Evolutionary conservation across 2,113 vertebrate genomes (phyloP).

Genomic region (Ifrita kowaldi): DNA sequence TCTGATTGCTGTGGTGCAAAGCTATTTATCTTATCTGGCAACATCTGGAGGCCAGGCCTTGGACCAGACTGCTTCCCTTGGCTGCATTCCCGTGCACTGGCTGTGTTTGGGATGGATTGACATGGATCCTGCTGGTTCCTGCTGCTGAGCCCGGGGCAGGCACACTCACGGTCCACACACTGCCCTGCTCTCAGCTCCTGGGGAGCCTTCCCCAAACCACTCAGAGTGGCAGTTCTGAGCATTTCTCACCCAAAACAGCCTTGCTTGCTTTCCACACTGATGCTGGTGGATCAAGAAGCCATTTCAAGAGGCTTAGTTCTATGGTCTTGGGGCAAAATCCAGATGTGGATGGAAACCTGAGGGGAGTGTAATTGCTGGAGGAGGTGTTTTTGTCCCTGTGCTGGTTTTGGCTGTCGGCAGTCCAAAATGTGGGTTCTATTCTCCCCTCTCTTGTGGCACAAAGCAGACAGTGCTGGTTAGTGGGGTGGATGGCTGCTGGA

Average conservation of each 20-base stretch:
- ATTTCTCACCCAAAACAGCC: neutral
- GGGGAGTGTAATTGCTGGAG: neutral
- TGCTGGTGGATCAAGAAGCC: accelerated
- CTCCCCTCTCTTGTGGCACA: neutral
- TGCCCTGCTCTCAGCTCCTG: too few relatives aligned
- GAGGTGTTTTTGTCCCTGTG: neutral
- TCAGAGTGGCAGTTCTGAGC: neutral
- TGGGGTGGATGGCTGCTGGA: neutral
- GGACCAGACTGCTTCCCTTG: neutral
- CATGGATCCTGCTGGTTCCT: neutral
- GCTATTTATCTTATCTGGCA: neutral
- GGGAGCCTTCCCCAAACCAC: neutral
- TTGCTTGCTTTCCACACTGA: neutral
- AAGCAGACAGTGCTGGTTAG: neutral
- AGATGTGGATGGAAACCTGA: neutral
- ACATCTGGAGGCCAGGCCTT: neutral
- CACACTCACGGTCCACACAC: accelerated
- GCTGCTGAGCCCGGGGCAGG: neutral
- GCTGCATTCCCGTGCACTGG: neutral
- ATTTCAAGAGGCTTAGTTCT: neutral
- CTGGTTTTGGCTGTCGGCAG: neutral
- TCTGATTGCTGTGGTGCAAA: accelerated
- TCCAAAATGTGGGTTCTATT: neutral
- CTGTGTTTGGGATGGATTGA: neutral
- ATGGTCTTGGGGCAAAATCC: neutral